Evolutionary conservation across 2,113 vertebrate species (phyloP).

Genomic region (Aplodontia rufa): DNA sequence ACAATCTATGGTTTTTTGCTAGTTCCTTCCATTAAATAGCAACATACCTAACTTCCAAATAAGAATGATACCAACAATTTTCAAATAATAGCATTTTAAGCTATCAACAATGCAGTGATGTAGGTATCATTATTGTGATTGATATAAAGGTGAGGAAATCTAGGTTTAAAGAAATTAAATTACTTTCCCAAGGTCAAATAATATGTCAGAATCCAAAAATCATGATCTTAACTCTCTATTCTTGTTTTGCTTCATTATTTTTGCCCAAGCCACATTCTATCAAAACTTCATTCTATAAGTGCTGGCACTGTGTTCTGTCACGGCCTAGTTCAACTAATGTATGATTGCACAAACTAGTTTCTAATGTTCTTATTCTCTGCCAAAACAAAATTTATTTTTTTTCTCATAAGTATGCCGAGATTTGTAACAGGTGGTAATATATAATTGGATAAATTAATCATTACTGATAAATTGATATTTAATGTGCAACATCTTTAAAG

Average conservation of each 20-base stretch:
- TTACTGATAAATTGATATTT: neutral
- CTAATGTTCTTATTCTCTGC: neutral
- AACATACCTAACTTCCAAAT: neutral
- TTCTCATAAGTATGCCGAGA: neutral
- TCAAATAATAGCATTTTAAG: neutral
- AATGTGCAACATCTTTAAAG: neutral
- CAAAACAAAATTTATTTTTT: slow-evolving; percentile 2
- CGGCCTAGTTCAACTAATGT: neutral
- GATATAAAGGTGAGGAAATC: neutral
- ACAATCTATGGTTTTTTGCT: neutral
- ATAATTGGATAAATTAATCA: neutral
- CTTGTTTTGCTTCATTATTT: neutral
- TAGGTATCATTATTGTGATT: neutral
- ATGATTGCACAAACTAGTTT: neutral
- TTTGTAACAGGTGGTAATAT: neutral
- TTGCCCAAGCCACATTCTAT: neutral
- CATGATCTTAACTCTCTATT: neutral
- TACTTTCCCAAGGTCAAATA: neutral
- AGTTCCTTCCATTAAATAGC: neutral
- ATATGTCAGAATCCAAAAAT: neutral
- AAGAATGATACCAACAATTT: neutral
- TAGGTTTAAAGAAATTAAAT: neutral
- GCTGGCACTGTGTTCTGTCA: neutral
- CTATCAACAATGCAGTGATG: neutral
- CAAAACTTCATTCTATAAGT: neutral